Evolutionary conservation across 2,113 vertebrate genomes (phyloP), one percentile per base, ranked within the genome.

Genomic region (Brachypodius melanocephalos): DNA sequence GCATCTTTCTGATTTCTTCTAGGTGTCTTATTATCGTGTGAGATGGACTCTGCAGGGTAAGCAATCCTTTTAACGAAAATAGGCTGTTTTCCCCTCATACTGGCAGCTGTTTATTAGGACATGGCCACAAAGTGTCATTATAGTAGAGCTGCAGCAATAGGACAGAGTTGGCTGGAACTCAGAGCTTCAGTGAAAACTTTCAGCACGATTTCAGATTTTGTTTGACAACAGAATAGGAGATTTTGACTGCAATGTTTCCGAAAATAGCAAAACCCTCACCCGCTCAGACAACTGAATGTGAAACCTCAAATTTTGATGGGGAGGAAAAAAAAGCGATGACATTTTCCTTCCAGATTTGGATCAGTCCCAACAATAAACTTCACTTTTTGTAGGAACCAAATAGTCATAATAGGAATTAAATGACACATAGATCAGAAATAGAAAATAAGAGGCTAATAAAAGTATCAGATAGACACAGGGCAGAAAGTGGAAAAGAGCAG

Each of bases 311-410:
- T 86, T 92, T 67, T 93, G 83, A 84, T 25, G 32, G n/a, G 12
- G 11, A 59, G 26, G 12, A 34, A 72, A 72, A 82, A 74, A 55
- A 52, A 66, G n/a, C 0, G 1, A 86, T 90, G 67, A 83, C 55
- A 83, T 90, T 96, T 83, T 73, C 54, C 48, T 86, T 84, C 51
- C 72, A 93, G 29, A 67, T 89, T 90, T 92, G 65, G 76, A 89
- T 59, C 76, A 63, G 36, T 32, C 28, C 45, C 86, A 89, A 22
- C 55, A 84, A 72, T 52, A 80, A 83, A 86, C 55, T 80, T 92
- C 0, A 4, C 68, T 96, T 95, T 77, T 89, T 67, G 78, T 48
- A 89, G 72, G 62, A 89, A 85, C 8, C 7, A 83, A 91, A 83
- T 43, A 89, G 78, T 86, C 48, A 54, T 69, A 93, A 66, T 58